These are phyloP conservation scores for Alviniconcha strummeri DNA, from an alignment of 2,888 invertebrate genomes.

Conservation along the genomic window DNA sequence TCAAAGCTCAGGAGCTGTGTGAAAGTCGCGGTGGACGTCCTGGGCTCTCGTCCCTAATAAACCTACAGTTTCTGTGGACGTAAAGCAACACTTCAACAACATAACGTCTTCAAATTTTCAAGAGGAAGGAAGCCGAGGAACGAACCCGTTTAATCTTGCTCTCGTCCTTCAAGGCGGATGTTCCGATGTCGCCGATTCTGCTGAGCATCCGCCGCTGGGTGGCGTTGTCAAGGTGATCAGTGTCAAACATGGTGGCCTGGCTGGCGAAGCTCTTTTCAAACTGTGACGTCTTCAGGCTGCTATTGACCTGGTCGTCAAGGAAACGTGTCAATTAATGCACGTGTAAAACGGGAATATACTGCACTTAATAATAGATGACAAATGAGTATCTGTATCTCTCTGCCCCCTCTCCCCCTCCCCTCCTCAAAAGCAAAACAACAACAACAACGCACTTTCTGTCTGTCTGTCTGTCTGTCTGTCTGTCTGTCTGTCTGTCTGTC, in stretches of 20 bases:
- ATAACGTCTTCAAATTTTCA: no score
- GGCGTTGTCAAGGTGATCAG: constrained; percentile 76
- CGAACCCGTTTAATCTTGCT: constrained; percentile 44
- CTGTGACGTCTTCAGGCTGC: constrained; percentile 74
- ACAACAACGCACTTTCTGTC: no score
- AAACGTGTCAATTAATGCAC: background rate
- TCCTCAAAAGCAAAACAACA: no score
- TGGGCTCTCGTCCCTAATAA: no score
- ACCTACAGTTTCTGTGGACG: no score
- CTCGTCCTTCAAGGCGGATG: constrained; percentile 80
- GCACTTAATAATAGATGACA: background rate
- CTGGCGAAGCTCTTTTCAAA: constrained; percentile 84
- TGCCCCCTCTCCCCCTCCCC: no score
- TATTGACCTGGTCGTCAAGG: constrained; percentile 44
- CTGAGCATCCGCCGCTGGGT: constrained; percentile 37
- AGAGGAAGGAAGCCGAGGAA: no score
- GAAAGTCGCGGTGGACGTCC: no score
- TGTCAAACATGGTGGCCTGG: constrained; percentile 79
- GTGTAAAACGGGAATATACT: background rate
- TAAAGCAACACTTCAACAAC: no score
- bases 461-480: no score
- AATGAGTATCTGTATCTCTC: background rate
- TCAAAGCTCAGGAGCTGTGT: no score
- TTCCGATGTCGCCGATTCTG: constrained; percentile 78
- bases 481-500: no score